These are phyloP conservation scores for Meteorus colon DNA, from an alignment of 2,888 invertebrate species.

Conservation along the genomic window DNA sequence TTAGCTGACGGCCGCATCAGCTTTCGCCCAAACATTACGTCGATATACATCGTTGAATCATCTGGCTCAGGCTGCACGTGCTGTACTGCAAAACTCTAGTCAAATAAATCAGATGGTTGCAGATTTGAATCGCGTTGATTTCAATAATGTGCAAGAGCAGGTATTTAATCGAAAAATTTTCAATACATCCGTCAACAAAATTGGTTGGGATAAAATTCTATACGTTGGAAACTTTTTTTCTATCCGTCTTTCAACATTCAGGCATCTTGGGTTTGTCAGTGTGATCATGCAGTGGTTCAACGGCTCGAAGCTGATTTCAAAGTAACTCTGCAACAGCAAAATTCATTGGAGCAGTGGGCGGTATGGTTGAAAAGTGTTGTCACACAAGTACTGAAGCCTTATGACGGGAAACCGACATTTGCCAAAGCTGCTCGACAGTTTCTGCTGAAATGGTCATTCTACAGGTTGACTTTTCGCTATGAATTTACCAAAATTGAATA, in stretches of 20 bases:
- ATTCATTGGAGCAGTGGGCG: conserved; percentile 97
- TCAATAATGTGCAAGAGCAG: conserved; percentile 93
- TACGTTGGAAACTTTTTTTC: conserved; percentile 41
- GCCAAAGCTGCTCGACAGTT: conserved; percentile 92
- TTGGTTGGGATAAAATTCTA: neutral
- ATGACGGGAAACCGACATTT: conserved; percentile 88
- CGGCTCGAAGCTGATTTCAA: conserved; percentile 94
- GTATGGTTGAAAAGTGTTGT: conserved; percentile 97
- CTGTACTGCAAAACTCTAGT: conserved; percentile 94
- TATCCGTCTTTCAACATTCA: conserved; percentile 73
- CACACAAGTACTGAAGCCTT: conserved; percentile 89
- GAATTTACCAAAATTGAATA: neutral
- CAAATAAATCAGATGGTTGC: conserved; percentile 98
- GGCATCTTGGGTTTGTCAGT: conserved; percentile 98
- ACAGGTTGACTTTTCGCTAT: conserved; percentile 78
- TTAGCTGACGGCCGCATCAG: conserved; percentile 85
- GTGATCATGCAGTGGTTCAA: conserved; percentile 88
- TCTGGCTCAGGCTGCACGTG: conserved; percentile 95
- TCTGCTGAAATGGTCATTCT: conserved; percentile 98
- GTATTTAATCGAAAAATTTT: conserved; percentile 72
- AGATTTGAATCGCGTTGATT: conserved; percentile 97
- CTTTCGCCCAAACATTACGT: conserved; percentile 94
- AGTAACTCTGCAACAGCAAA: conserved; percentile 92
- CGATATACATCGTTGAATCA: conserved; percentile 98
- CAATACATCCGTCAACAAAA: neutral